phyloP scores from a whole-genome alignment of 2,888 invertebrate species.

The Meghimatium bilineatum region DNA sequence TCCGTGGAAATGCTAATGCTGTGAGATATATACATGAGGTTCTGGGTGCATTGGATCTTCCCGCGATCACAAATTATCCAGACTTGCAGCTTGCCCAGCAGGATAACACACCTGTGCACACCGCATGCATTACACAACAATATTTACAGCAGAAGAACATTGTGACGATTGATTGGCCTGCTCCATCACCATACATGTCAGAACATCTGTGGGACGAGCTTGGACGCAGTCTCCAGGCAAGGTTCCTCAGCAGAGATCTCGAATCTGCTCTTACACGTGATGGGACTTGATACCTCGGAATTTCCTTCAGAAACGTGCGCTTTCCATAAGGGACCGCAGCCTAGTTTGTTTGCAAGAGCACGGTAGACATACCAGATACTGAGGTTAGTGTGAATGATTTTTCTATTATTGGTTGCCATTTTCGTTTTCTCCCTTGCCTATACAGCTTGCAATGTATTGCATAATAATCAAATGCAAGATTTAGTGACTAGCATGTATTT shows the following conservation, averaged over 20 bases:
- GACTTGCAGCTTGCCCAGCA: constrained; percentile 9
- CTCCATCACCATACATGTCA: neutral
- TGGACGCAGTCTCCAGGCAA: neutral
- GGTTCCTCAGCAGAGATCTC: neutral
- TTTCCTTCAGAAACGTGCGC: constrained; percentile 1
- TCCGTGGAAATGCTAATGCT: no score
- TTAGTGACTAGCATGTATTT: no score
- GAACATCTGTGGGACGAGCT: no score
- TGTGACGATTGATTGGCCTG: constrained; percentile 9
- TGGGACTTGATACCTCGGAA: neutral
- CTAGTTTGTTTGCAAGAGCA: neutral
- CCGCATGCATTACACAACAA: constrained; percentile 2
- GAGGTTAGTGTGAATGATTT: no score
- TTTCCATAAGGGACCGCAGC: neutral
- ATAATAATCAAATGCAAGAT: no score
- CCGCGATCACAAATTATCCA: constrained; percentile 13
- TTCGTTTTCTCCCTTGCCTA: no score
- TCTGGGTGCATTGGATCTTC: neutral
- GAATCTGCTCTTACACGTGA: neutral
- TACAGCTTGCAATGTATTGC: no score
- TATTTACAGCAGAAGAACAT: neutral
- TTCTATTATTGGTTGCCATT: no score
- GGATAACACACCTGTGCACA: neutral
- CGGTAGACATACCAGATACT: no score
- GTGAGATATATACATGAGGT: neutral